Conservation (phyloP, 2,888 invertebrate species). For the Conus canariensis region DNA sequence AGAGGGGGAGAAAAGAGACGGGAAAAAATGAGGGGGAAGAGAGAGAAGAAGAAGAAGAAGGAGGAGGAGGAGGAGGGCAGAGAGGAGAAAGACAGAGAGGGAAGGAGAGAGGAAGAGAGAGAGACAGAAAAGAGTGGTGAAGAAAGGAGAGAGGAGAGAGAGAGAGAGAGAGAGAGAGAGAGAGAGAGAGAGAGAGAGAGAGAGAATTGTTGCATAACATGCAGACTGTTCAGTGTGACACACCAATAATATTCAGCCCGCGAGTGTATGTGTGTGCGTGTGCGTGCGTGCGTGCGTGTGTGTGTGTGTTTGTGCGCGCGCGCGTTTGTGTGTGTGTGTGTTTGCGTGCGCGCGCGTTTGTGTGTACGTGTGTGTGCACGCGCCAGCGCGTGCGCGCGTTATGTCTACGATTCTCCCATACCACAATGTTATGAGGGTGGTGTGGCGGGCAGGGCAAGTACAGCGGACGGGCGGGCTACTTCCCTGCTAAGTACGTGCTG, state of each 20-base stretch:
- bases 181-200: neutral
- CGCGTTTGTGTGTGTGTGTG: neutral
- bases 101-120: too few species aligned
- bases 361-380: neutral
- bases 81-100: neutral
- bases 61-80: neutral
- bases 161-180: too few species aligned
- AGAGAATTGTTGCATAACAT: too few species aligned
- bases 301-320: neutral
- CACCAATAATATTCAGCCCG: too few species aligned
- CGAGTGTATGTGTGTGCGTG: neutral
- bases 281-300: neutral
- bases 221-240: too few species aligned
- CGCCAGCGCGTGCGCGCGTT: neutral
- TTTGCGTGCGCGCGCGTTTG: neutral
- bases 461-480: slow-evolving; percentile 92
- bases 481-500: slow-evolving; percentile 96
- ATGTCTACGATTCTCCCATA: too few species aligned
- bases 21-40: slow-evolving; percentile 39
- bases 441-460: slow-evolving; percentile 87
- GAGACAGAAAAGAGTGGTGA: neutral
- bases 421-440: too few species aligned
- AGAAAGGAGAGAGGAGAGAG: neutral
- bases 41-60: slow-evolving; percentile 37
- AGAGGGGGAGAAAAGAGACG: slow-evolving; percentile 26